A percentile compares a stretch with the other conserved stretches of the same genome.
phyloP scores from a whole-genome alignment of 2,797 vertebrate species.

The Crenuchus spilurus region DNA sequence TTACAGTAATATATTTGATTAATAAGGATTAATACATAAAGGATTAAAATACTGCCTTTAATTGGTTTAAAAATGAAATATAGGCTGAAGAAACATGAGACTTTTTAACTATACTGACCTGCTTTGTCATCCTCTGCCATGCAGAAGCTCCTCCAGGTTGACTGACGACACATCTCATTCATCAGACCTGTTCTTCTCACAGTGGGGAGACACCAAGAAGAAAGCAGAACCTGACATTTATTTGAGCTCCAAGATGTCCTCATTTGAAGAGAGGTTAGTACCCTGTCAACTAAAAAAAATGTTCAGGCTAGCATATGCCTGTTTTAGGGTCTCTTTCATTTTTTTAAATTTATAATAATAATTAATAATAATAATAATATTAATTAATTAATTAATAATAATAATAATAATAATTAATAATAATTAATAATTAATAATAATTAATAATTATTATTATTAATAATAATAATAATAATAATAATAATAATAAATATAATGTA shows the following conservation, averaged over 20 bases:
- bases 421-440: no score
- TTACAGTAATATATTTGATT: no score
- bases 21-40: no score
- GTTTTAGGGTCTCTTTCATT: no score
- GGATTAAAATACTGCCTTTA: not conserved
- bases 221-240: slow-evolving; percentile 80
- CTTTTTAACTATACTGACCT: not conserved
- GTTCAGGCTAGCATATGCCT: no score
- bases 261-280: slow-evolving; percentile 82
- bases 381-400: no score
- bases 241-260: slow-evolving; percentile 72
- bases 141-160: slow-evolving; percentile 70
- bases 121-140: not conserved
- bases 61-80: not conserved
- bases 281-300: no score
- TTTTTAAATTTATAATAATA: no score
- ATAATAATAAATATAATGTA: not conserved
- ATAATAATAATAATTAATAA: no score
- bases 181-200: slow-evolving; percentile 75
- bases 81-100: not conserved
- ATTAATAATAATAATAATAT: no score
- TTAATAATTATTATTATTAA: no score
- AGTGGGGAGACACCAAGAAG: slow-evolving; percentile 86
- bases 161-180: slow-evolving; percentile 78
- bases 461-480: not conserved